These are phyloP conservation scores for Cyprinus carpio DNA, from an alignment of 2,113 vertebrate genomes.

Conservation along the genomic window DNA sequence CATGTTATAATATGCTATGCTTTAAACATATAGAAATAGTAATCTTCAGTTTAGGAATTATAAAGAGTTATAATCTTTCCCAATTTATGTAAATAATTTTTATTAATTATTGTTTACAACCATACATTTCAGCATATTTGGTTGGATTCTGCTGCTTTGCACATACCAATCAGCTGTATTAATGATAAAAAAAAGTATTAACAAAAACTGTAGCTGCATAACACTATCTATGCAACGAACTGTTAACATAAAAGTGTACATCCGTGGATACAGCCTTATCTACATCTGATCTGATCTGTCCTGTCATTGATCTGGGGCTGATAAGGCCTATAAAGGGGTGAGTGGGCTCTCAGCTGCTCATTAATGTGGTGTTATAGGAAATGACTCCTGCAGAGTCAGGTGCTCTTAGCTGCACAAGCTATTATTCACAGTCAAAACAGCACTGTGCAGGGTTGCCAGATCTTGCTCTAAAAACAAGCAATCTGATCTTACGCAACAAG, in stretches of 20 bases:
- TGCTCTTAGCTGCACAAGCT: slow-evolving; percentile 43
- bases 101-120: background rate
- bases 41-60: background rate
- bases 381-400: slow-evolving; percentile 47
- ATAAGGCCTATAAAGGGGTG: slow-evolving; percentile 23
- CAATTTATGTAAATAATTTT: too few relatives aligned
- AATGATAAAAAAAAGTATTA: background rate
- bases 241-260: background rate
- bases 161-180: background rate
- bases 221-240: background rate
- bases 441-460: slow-evolving; percentile 2
- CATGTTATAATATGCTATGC: background rate
- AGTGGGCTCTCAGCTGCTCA: slow-evolving; percentile 34
- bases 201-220: background rate
- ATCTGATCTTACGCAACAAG: background rate
- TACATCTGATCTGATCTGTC: slow-evolving; percentile 2
- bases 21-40: background rate
- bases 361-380: slow-evolving; percentile 39
- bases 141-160: background rate
- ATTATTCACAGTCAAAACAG: slow-evolving; percentile 47
- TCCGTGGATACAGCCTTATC: background rate
- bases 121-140: background rate
- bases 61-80: too few relatives aligned
- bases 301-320: slow-evolving; percentile 10
- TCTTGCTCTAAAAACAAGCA: background rate